phyloP scores from a whole-genome alignment of 2,797 vertebrate species.

The Fringilla coelebs region DNA sequence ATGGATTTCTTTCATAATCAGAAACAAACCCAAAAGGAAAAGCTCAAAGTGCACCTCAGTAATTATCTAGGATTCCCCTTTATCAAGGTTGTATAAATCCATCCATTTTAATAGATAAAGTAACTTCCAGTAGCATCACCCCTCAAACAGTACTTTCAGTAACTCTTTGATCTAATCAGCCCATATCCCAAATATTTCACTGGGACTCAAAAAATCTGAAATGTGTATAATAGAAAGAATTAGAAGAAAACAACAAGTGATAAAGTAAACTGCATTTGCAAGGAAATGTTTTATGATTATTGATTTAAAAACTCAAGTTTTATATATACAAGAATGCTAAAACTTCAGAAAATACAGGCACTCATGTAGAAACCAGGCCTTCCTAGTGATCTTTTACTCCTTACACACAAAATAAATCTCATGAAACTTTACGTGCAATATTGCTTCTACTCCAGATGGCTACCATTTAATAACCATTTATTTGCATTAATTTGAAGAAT shows the following conservation, averaged over 20 bases:
- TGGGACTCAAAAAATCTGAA: background rate
- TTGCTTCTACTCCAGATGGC: background rate
- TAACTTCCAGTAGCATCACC: constrained; percentile 11
- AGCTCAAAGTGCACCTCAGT: constrained; percentile 54
- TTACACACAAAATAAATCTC: background rate
- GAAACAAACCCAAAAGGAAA: constrained; percentile 56
- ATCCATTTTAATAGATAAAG: constrained; percentile 53
- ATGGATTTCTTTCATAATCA: constrained; percentile 58
- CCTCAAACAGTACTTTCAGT: background rate
- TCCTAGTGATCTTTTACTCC: background rate
- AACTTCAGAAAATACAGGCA: background rate
- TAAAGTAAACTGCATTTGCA: background rate
- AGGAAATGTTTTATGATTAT: background rate
- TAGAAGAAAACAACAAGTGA: background rate
- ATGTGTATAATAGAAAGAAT: background rate
- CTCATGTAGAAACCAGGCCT: background rate
- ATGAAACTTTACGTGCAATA: background rate
- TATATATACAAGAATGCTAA: background rate
- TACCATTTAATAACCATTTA: background rate
- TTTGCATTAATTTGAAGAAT: constrained; percentile 17
- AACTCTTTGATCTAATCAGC: constrained; percentile 20
- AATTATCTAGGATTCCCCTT: constrained; percentile 73
- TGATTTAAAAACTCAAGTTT: background rate
- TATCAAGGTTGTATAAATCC: constrained; percentile 65
- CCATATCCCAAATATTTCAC: constrained; percentile 30